Evolutionary conservation across 2,888 invertebrate genomes (phyloP).

Genomic region (Pycnomerus fuliginosus): DNA sequence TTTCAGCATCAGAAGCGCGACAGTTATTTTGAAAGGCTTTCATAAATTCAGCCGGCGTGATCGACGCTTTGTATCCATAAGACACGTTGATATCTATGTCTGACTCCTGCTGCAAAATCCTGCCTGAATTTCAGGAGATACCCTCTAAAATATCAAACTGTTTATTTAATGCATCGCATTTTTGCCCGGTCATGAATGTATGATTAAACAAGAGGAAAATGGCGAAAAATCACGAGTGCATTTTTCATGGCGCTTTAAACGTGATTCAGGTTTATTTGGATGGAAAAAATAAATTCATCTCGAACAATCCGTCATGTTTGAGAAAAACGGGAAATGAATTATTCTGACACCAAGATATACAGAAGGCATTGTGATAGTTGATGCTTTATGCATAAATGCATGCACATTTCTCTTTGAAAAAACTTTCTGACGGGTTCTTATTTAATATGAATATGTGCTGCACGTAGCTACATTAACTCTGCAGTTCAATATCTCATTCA

Average conservation of each 20-base stretch:
- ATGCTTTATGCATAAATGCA: constrained; percentile 23
- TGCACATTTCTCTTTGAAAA: constrained; percentile 18
- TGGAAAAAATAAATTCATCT: constrained; percentile 31
- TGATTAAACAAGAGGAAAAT: too few relatives aligned
- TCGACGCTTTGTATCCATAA: constrained; percentile 8
- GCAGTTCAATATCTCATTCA: constrained; percentile 6
- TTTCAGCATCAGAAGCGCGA: too few relatives aligned
- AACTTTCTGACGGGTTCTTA: constrained; percentile 10
- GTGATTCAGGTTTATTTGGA: too few relatives aligned
- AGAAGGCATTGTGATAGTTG: constrained; percentile 19
- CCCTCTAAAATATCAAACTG: too few relatives aligned
- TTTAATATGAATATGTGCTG: constrained; percentile 17
- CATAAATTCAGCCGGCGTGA: constrained; percentile 18
- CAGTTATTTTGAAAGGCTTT: constrained; percentile 10
- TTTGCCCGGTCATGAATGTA: too few relatives aligned
- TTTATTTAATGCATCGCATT: too few relatives aligned
- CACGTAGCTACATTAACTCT: constrained; percentile 13
- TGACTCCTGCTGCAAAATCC: too few relatives aligned
- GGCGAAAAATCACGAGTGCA: too few relatives aligned
- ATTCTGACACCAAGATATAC: constrained; percentile 37
- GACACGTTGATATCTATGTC: constrained; percentile 17
- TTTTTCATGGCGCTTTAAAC: too few relatives aligned
- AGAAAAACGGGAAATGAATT: constrained; percentile 40
- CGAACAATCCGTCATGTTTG: constrained; percentile 43
- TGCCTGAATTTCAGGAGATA: too few relatives aligned